Evolutionary conservation across 2,113 vertebrate genomes (phyloP).

Genomic region (Junco hyemalis): DNA sequence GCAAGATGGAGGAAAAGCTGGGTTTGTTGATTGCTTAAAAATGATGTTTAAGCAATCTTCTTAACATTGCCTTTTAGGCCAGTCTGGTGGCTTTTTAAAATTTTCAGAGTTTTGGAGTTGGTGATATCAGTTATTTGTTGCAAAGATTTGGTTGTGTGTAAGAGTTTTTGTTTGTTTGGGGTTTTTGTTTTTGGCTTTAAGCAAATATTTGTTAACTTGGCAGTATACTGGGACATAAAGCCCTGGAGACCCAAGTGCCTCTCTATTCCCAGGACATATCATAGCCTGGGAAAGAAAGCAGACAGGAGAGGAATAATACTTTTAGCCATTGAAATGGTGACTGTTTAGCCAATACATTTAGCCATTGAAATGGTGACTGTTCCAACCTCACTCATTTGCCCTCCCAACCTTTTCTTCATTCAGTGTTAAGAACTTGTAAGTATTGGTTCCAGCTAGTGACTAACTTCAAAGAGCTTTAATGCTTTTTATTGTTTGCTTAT

Average conservation of each 20-base stretch:
- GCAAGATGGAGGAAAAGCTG: background rate
- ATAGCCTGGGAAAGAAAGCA: background rate
- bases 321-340: background rate
- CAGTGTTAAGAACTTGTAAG: background rate
- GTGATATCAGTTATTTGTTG: background rate
- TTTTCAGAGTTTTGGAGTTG: background rate
- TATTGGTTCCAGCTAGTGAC: background rate
- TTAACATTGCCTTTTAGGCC: background rate
- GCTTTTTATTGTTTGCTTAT: background rate
- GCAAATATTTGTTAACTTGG: background rate
- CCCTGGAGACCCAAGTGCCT: background rate
- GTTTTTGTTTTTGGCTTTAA: background rate
- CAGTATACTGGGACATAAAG: background rate
- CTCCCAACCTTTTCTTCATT: background rate
- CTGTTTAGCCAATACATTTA: background rate
- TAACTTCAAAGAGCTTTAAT: background rate
- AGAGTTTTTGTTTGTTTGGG: background rate
- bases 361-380: background rate
- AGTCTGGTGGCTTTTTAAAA: background rate
- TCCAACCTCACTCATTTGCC: background rate
- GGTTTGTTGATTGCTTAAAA: background rate
- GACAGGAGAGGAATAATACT: background rate
- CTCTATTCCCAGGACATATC: background rate
- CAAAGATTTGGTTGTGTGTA: background rate
- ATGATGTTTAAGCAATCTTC: background rate